A percentile compares a stretch with the other conserved stretches of the same genome.
These are phyloP conservation scores for Motacilla alba DNA, from an alignment of 2,113 vertebrate species.

Conservation along the genomic window DNA sequence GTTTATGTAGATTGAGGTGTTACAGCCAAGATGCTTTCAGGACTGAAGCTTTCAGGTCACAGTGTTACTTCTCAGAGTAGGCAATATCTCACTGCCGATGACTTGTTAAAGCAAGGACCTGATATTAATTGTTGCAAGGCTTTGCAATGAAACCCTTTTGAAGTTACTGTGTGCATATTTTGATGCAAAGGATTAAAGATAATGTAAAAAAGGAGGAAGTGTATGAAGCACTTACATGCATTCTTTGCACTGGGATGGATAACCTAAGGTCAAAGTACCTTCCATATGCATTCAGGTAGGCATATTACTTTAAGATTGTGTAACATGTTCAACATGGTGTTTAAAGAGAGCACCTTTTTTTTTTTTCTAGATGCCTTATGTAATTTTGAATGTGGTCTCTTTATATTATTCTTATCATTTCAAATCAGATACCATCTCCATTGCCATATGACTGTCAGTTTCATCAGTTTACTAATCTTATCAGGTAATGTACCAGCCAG, in stretches of 20 bases:
- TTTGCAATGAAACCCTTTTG: constrained; percentile 38
- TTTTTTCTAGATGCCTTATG: not conserved
- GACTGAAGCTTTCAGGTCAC: not conserved
- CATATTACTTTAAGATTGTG: not conserved
- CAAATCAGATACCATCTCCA: not conserved
- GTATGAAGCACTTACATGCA: not conserved
- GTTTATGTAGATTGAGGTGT: not conserved
- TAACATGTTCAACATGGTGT: not conserved
- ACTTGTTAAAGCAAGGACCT: not conserved
- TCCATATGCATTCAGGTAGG: not conserved
- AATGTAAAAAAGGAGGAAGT: constrained; percentile 18
- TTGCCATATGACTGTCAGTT: not conserved
- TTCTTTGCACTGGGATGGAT: not conserved
- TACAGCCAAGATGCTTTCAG: not conserved
- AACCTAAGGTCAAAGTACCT: constrained; percentile 1
- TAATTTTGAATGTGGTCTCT: not conserved
- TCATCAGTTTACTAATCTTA: not conserved
- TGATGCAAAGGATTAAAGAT: constrained; percentile 3
- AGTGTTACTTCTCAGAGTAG: not conserved
- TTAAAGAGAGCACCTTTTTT: not conserved
- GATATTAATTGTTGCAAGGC: constrained; percentile 10
- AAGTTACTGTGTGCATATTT: constrained; percentile 13
- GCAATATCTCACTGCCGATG: not conserved
- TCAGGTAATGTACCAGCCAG: not conserved
- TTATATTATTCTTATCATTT: not conserved